A percentile compares a stretch with the other conserved stretches of the same genome.
Evolutionary conservation across 2,888 invertebrate species (phyloP).

Genomic region (Agriopis leucophaearia): DNA sequence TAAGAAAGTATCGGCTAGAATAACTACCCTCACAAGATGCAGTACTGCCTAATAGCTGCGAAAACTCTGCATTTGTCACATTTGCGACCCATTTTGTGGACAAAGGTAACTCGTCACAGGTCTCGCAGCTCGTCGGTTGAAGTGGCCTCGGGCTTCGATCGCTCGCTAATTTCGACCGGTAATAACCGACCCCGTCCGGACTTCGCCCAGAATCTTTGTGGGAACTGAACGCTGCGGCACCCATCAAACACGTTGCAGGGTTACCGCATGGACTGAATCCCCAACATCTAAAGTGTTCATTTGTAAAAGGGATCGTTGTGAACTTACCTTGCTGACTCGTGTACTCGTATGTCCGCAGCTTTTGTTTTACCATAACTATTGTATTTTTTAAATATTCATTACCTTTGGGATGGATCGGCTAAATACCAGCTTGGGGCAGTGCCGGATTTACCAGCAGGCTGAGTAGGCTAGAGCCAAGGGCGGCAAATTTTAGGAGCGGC

Average conservation of each 20-base stretch:
- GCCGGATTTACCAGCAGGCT: too few species aligned
- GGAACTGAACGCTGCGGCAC: slow-evolving; percentile 68
- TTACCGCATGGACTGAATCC: slow-evolving; percentile 32
- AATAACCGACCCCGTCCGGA: slow-evolving; percentile 71
- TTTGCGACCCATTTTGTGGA: slow-evolving; percentile 29
- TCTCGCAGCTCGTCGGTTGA: slow-evolving; percentile 25
- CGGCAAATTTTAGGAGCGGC: too few species aligned
- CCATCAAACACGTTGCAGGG: slow-evolving; percentile 54
- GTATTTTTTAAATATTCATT: too few species aligned
- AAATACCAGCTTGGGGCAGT: too few species aligned
- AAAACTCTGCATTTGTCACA: slow-evolving; percentile 12
- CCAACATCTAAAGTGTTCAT: too few species aligned
- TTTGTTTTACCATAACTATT: too few species aligned
- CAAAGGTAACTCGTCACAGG: slow-evolving; percentile 32
- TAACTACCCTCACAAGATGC: neutral
- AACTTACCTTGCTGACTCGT: too few species aligned
- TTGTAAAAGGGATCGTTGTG: too few species aligned
- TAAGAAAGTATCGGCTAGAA: too few species aligned
- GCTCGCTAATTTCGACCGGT: slow-evolving; percentile 73
- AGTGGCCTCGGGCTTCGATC: slow-evolving; percentile 64
- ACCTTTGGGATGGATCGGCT: too few species aligned
- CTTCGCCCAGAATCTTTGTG: slow-evolving; percentile 80
- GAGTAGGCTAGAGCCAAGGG: too few species aligned
- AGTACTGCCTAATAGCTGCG: slow-evolving; percentile 1
- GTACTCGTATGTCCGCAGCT: too few species aligned